Base-by-base conservation (phyloP, 2,888 invertebrate genomes). In the Andrena hattorfiana region DNA sequence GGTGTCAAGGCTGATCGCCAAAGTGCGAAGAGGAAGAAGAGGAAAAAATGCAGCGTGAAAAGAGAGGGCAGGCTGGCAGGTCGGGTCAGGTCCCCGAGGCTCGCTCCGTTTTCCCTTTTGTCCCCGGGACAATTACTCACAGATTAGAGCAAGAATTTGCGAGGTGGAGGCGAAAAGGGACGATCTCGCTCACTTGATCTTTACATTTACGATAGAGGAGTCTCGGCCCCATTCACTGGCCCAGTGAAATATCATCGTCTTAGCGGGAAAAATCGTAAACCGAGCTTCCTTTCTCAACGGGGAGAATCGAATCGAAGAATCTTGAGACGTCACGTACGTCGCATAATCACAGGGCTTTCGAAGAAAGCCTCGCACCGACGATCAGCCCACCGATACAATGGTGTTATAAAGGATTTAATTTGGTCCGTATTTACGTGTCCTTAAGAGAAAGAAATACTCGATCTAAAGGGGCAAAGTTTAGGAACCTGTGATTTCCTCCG, bases 101-200 rank as follows among this genome's bases (percentile, higher is more conserved):
- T 60, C 77, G 86, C 81, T 85, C 77, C 84, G 85, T 88, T 87
- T 85, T 84, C 79, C 80, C 85, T 85, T 92, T 92, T 91, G 90
- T 92, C 84, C 77, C 48, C 71, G 78, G 91, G 89, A 93, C 93
- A 92, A 93, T 93, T 93, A 93, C 92, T 93, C 92, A 92, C 90
- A 93, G 93, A 93, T 93, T 93, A 93, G 91, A 92, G 89, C 85
- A 84, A 90, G 92, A 93, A 93, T 93, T 93, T 93, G 93, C 93
- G 92, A 93, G 85, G 80, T 85, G 73, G 64, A 64, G 87, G 87
- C 73, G 81, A 83, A 85, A 86, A 83, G 86, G 85, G 86, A 89
- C 85, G 88, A 91, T 90, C 91, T 88, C 82, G 87, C 87, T 87
- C 87, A 88, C 87, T 90, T 91, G 90, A 92, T 91, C 91, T 90